Base-by-base conservation (phyloP, 2,113 vertebrate species). In the Tetrao urogallus region DNA sequence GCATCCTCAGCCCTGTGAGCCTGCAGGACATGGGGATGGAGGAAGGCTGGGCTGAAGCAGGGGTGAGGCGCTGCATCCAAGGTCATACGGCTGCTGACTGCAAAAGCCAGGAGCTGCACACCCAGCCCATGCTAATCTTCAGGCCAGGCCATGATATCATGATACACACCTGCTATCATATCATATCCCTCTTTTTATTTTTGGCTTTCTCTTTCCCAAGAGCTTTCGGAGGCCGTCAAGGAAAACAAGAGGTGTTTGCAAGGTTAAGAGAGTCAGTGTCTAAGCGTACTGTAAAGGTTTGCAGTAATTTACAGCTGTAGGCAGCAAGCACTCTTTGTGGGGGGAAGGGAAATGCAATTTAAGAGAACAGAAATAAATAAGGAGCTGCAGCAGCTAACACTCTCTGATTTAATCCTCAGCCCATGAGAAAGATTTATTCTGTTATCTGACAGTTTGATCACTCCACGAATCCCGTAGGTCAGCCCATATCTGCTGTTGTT, bases 401-500 rank as follows among this genome's bases (percentile, higher is more conserved):
- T 66, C 88, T 89, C 86, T 94, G 94, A 96, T 95, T 97, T 95
- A 96, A 97, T 97, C 93, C 91, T 65, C 74, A 66, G 56, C 92
- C 89, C 93, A 93, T 3, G 9, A 94, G 83, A 67, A 95, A 93
- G 91, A 97, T 97, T 95, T 96, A 92, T 96, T 94, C 89, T 20
- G 24, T 94, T 94, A 95, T 96, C 94, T 96, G 95, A 86, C 90
- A 92, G 88, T 77, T 91, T 95, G 94, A 93, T 97, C 95, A 66
- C 89, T 82, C 50, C 75, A 95, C 90, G 92, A 94, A 94, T 95
- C 94, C 91, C 88, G 86, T n/a, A 94, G 96, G 95, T 96, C 95
- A 97, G 56, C 4, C 12, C 66, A 36, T 77, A 92, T 85, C 89
- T 92, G 30, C 82, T 80, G 81, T 85, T 94, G 86, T 94, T 89